phyloP scores from a whole-genome alignment of 1,140 invertebrate species.

The Temnothorax longispinosus region DNA sequence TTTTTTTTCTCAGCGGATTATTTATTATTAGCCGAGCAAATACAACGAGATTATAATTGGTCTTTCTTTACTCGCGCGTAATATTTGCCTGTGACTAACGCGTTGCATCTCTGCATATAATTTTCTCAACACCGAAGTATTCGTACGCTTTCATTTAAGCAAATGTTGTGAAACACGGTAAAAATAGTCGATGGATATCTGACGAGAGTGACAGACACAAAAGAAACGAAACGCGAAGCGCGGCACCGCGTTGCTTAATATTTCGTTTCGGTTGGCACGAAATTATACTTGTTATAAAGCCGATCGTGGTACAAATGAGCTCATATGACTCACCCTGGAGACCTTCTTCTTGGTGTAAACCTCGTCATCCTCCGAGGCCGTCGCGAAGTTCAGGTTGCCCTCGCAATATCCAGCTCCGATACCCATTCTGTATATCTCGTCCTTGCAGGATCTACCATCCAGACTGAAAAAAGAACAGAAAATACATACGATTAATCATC shows the following conservation, averaged over 20 bases:
- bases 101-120: not conserved
- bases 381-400: conserved; percentile 84
- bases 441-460: conserved; percentile 83
- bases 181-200: not conserved
- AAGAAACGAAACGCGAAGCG: conserved; percentile 4
- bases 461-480: conserved; percentile 74
- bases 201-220: not conserved
- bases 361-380: conserved; percentile 84
- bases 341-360: conserved; percentile 85
- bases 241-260: conserved; percentile 17
- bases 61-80: not conserved
- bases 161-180: conserved; percentile 19
- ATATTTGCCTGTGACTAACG: not conserved
- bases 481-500: not conserved
- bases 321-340: conserved; percentile 81
- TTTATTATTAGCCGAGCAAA: not conserved
- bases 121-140: not conserved
- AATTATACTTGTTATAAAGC: conserved; percentile 15
- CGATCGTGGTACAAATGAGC: conserved; percentile 29
- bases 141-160: conserved; percentile 20
- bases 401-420: conserved; percentile 82
- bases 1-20: not conserved
- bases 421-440: conserved; percentile 84
- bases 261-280: conserved; percentile 3
- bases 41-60: not conserved